Evolutionary conservation across 2,888 invertebrate genomes (phyloP), one percentile per base, ranked within the genome.

Genomic region (Oscheius sp.): DNA sequence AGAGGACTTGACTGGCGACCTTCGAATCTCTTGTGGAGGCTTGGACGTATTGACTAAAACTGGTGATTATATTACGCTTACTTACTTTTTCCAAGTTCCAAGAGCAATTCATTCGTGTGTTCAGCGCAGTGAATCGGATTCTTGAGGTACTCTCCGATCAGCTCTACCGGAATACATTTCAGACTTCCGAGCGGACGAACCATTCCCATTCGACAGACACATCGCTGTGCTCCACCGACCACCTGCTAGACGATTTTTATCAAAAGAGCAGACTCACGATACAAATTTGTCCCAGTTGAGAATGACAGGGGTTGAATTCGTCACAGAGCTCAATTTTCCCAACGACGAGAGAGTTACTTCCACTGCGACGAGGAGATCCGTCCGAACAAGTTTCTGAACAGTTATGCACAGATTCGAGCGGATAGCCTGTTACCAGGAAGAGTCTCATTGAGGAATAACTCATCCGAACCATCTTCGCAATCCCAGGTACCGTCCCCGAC

Each of bases 401-500:
- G n/a, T 32, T 21, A 21, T 37, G 11, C 32, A 21, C 48, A 33
- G 13, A 59, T n/a, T 59, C 2, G 48, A 11, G 47, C 7, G n/a
- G 29, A 10, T n/a, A 1, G 47, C 2, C 3, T 42, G 42, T 7
- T 48, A 63, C 63, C 63, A 48, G 48, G 4, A 47, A 29, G 21
- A 11, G 63, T 48, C 2, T 63, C n/a, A 33, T 47, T 48, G 21
- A 47, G 48, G 37, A 79, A 60, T n/a, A 76, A 72, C 65, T 84
- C 84, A 70, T 84, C 84, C 4, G 78, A 76, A 2, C 84, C 84
- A 71, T 84, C 84, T 58, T 79, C 80, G 59, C 84, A 84, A 63
- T 84, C 84, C 74, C 80, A 79, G 42, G 84, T 83, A 53, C 90
- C 90, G 83, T 91, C 89, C 51, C 88, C 87, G 66, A 90, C 89